Evolutionary conservation across 2,797 vertebrate genomes (phyloP).

Genomic region (Rhynchonycteris naso): DNA sequence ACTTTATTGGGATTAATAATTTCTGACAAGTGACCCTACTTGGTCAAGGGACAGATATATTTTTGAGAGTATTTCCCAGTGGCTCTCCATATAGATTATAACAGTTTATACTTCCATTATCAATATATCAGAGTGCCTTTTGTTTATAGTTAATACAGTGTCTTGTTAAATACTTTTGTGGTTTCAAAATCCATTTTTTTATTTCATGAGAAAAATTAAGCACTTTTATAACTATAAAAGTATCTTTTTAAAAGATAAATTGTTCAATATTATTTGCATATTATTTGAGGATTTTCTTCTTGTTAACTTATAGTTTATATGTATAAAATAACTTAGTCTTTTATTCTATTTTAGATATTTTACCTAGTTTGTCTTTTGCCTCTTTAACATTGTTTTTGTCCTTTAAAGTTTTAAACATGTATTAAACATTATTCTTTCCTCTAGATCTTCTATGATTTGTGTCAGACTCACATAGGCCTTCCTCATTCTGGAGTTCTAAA

Average conservation of each 20-base stretch:
- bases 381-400: background rate
- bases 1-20: background rate
- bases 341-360: background rate
- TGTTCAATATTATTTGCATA: background rate
- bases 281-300: background rate
- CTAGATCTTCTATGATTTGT: background rate
- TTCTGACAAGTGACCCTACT: background rate
- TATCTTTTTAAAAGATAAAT: too few species aligned
- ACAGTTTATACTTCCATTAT: background rate
- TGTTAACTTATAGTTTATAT: background rate
- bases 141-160: background rate
- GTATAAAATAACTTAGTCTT: background rate
- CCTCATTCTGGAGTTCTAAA: background rate
- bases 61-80: background rate
- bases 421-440: background rate
- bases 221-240: background rate
- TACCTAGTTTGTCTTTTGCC: background rate
- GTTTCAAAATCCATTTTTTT: background rate
- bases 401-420: background rate
- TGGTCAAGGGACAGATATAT: background rate
- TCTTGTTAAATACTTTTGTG: background rate
- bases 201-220: background rate
- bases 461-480: background rate
- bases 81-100: background rate
- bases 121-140: background rate